These are phyloP conservation scores for Ethmia dodecea DNA, from an alignment of 2,888 invertebrate species.

Conservation along the genomic window DNA sequence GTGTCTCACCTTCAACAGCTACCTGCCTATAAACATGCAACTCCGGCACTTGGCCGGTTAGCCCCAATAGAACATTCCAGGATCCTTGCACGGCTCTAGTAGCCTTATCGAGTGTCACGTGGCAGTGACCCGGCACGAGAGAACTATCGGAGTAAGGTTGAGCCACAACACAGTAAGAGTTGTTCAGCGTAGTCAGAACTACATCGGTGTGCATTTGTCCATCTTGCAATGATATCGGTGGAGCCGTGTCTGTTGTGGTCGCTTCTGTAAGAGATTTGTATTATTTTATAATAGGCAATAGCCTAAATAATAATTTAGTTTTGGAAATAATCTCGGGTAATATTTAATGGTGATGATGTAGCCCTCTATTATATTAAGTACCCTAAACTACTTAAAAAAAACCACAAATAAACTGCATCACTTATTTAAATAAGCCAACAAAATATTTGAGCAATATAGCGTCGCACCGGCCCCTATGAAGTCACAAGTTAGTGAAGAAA, in stretches of 20 bases:
- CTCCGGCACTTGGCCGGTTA: slow-evolving; percentile 62
- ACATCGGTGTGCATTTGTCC: slow-evolving; percentile 37
- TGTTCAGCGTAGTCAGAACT: slow-evolving; percentile 40
- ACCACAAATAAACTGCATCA: too few species aligned
- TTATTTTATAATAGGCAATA: too few species aligned
- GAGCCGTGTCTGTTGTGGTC: slow-evolving; percentile 28
- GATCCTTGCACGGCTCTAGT: slow-evolving; percentile 63
- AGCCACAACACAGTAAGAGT: slow-evolving; percentile 53
- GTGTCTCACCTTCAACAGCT: slow-evolving; percentile 45
- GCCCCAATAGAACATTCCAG: slow-evolving; percentile 60
- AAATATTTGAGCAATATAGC: too few species aligned
- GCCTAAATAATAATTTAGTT: too few species aligned
- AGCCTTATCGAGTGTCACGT: slow-evolving; percentile 47
- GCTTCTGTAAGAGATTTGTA: slow-evolving; percentile 30
- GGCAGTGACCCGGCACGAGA: slow-evolving; percentile 57
- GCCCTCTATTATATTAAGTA: too few species aligned
- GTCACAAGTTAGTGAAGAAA: too few species aligned
- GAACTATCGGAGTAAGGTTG: slow-evolving; percentile 60
- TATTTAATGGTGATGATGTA: too few species aligned
- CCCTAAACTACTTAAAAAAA: too few species aligned
- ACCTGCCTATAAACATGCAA: slow-evolving; percentile 46
- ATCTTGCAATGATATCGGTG: slow-evolving; percentile 44
- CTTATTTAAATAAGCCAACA: too few species aligned
- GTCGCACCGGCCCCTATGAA: too few species aligned
- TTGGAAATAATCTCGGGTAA: too few species aligned